A percentile compares a stretch with the other conserved stretches of the same genome.
These are phyloP conservation scores for Artibeus lituratus DNA, from an alignment of 2,797 vertebrate species.

Conservation along the genomic window DNA sequence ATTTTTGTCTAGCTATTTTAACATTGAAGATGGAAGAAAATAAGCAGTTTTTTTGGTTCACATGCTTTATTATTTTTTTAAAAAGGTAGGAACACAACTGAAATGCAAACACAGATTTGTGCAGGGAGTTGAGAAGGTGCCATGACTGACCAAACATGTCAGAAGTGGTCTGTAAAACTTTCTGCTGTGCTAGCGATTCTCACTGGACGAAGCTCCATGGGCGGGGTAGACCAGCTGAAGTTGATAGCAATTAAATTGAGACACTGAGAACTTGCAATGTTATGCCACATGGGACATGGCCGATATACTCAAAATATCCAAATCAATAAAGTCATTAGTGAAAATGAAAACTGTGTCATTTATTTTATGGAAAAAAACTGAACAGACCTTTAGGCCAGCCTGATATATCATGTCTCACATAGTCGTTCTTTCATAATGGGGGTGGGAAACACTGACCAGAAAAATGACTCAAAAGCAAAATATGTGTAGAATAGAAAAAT, in stretches of 20 bases:
- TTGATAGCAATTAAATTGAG: background rate
- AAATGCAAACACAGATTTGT: background rate
- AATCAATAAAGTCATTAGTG: background rate
- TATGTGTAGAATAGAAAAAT: background rate
- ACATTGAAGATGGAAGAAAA: background rate
- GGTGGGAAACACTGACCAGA: background rate
- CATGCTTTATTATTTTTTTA: background rate
- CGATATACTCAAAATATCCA: background rate
- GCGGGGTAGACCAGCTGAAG: background rate
- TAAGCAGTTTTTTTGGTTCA: background rate
- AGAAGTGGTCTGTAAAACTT: background rate
- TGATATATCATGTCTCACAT: background rate
- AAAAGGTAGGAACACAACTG: background rate
- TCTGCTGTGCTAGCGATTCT: background rate
- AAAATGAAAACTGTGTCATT: background rate
- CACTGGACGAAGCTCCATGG: background rate
- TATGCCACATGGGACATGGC: background rate
- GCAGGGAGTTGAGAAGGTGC: background rate
- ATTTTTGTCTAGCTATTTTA: background rate
- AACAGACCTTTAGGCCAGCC: background rate
- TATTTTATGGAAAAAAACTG: background rate
- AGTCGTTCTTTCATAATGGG: conserved; percentile 7
- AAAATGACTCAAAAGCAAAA: conserved; percentile 34
- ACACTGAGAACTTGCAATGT: background rate
- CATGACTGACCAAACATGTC: background rate